phyloP scores from a whole-genome alignment of 2,888 invertebrate species.

The Cerceris ruficornis region DNA sequence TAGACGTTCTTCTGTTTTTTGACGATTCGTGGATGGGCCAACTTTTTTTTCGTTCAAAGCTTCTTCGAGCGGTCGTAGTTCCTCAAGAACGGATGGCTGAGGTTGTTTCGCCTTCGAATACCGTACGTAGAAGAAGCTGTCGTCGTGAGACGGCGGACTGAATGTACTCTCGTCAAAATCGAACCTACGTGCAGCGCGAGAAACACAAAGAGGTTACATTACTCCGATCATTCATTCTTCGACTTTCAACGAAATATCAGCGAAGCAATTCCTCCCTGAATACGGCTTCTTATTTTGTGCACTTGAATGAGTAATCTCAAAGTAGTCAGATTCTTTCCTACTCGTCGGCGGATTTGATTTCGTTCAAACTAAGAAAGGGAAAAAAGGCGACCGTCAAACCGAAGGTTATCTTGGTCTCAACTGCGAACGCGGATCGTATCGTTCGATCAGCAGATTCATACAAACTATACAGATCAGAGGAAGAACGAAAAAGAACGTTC shows the following conservation, averaged over 20 bases:
- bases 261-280: too few relatives aligned
- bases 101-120: conserved; percentile 80
- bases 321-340: too few relatives aligned
- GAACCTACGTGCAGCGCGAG: conserved; percentile 80
- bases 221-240: background rate
- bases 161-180: conserved; percentile 84
- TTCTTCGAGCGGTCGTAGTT: conserved; percentile 72
- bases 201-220: background rate
- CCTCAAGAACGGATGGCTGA: conserved; percentile 55
- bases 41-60: conserved; percentile 65
- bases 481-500: background rate
- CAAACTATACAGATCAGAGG: too few relatives aligned
- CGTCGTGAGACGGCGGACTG: conserved; percentile 89
- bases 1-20: conserved; percentile 14
- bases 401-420: too few relatives aligned
- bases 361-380: too few relatives aligned
- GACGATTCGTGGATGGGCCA: background rate
- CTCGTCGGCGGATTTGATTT: too few relatives aligned
- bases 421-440: too few relatives aligned
- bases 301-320: too few relatives aligned
- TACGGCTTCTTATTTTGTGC: too few relatives aligned
- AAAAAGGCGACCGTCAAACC: too few relatives aligned
- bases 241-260: too few relatives aligned
- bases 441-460: too few relatives aligned
- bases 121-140: conserved; percentile 88